Evolutionary conservation across 2,113 vertebrate genomes (phyloP), one percentile per base, ranked within the genome.

Genomic region (Lynx canadensis): DNA sequence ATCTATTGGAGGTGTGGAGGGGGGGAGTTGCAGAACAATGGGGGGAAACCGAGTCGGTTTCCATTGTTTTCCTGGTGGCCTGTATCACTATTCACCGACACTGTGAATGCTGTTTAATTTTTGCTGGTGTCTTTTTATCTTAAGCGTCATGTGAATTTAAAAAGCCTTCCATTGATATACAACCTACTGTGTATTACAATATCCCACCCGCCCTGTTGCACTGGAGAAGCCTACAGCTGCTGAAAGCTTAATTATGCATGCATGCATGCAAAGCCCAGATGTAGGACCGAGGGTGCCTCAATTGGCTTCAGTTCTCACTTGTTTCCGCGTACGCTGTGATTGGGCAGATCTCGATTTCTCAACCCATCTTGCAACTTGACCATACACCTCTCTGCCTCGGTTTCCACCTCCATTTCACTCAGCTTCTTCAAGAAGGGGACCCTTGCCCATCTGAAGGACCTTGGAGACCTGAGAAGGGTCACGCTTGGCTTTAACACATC

Each of bases 231-330:
- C 97, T 98, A 98, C 98, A 99, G 99, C 98, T 99, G 98, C 98
- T 97, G 98, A 98, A 98, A 98, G 97, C 98, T 98, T 99, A 98
- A 99, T 99, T 99, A 99, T 98, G 97, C 98, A 98, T 98, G 97
- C 98, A 98, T 97, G 98, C 98, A 99, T 98, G 98, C 98, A 98
- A 99, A 99, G 96, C 98, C 2, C 91, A 99, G 98, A 98, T 98
- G 98, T 98, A 98, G 81, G 82, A 98, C 98, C 98, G 98, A 98
- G 96, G 98, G 94, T 95, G 98, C 94, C 96, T 98, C 96, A 83
- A 97, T 91, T 85, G 80, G 98, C 95, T 90, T 97, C 96, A 82
- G 96, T 93, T 98, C 98, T 98, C 97, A 93, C 95, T 99, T 98
- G 97, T 91, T 98, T 99, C 98, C 98, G 92, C 98, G 98, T 95